phyloP scores from a whole-genome alignment of 2,113 vertebrate genomes.

The Perca schrenkii region DNA sequence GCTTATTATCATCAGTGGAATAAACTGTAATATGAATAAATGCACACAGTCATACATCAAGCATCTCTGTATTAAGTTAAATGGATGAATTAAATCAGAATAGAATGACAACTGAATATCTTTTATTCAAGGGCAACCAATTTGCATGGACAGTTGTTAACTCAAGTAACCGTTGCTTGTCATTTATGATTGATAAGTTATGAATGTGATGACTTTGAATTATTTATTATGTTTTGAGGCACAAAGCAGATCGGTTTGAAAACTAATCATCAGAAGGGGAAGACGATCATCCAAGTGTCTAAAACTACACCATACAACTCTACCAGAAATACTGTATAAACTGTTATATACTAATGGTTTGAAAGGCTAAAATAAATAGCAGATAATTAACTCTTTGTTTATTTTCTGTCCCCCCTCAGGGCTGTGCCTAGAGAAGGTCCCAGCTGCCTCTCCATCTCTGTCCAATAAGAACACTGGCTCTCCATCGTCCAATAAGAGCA shows the following conservation, averaged over 20 bases:
- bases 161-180: neutral
- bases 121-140: too few species aligned
- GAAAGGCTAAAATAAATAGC: neutral
- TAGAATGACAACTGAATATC: too few species aligned
- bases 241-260: neutral
- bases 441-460: constrained; percentile 87
- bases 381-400: neutral
- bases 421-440: constrained; percentile 95
- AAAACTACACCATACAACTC: neutral
- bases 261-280: neutral
- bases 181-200: constrained; percentile 5
- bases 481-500: constrained; percentile 84
- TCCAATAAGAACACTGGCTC: constrained; percentile 85
- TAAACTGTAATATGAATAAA: neutral
- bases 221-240: neutral
- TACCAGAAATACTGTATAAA: neutral
- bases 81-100: too few species aligned
- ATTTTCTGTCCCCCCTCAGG: constrained; percentile 78
- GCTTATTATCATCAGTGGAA: neutral
- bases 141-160: neutral
- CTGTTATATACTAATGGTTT: neutral
- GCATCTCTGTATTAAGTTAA: neutral
- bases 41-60: neutral
- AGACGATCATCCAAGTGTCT: neutral
- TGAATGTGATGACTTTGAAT: neutral